Evolutionary conservation across 2,797 vertebrate genomes (phyloP).

Genomic region (Hyperoplus lanceolatus): DNA sequence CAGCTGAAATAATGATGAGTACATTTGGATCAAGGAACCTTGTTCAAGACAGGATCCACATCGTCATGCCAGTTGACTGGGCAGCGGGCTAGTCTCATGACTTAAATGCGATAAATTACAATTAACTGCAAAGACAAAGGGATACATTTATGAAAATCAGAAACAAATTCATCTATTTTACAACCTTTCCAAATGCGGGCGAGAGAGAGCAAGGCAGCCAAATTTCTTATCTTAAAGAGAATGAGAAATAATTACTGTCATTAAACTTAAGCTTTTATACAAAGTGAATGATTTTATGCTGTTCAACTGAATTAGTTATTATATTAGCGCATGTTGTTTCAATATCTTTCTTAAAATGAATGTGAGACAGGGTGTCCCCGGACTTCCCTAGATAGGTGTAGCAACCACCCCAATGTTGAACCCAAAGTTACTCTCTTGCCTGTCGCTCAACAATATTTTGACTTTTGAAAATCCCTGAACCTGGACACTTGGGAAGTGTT

Average conservation of each 20-base stretch:
- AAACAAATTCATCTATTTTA: not conserved
- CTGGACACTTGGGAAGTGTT: not conserved
- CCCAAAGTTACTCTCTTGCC: not conserved
- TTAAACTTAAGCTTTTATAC: no score
- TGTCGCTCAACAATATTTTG: not conserved
- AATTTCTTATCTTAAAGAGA: no score
- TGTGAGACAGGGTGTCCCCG: no score
- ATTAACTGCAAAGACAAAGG: constrained; percentile 34
- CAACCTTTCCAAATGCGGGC: not conserved
- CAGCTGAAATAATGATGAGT: not conserved
- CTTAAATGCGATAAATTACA: constrained; percentile 33
- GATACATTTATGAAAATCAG: constrained; percentile 10
- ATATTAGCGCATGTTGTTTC: no score
- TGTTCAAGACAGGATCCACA: not conserved
- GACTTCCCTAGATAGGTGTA: no score
- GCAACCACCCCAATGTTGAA: no score
- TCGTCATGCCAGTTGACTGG: not conserved
- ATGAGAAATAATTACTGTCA: no score
- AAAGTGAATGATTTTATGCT: no score
- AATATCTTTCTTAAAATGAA: no score
- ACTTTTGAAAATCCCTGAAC: not conserved
- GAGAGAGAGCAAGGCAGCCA: not conserved
- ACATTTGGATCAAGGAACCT: not conserved
- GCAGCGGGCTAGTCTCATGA: constrained; percentile 37
- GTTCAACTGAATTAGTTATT: no score